Conservation (phyloP, 2,797 vertebrate species). For the Taeniopygia guttata region DNA sequence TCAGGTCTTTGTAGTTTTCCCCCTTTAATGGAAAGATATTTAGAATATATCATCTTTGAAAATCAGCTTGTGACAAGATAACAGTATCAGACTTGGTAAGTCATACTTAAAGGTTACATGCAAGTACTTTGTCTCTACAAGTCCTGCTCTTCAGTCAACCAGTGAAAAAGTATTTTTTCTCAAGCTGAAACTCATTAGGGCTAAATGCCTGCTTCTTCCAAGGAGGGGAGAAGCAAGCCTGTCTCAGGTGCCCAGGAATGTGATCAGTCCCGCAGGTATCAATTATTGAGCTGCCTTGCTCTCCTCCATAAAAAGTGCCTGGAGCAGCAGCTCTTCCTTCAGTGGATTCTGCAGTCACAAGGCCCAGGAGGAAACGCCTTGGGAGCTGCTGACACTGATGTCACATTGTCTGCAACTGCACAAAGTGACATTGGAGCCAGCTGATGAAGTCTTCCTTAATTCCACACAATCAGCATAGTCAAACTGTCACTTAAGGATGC, state of each 20-base stretch:
- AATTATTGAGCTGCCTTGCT: conserved; percentile 76
- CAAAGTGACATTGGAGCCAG: conserved; percentile 45
- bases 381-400: background rate
- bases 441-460: background rate
- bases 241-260: conserved; percentile 75
- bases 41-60: background rate
- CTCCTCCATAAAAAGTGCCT: background rate
- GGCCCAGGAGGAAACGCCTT: background rate
- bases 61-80: background rate
- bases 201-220: background rate
- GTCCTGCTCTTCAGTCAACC: background rate
- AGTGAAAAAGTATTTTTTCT: background rate
- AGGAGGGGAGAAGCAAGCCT: background rate
- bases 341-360: conserved; percentile 5
- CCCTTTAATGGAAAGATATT: background rate
- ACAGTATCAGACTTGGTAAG: background rate
- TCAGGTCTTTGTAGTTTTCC: background rate
- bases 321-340: conserved; percentile 28
- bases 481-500: conserved; percentile 12
- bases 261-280: conserved; percentile 60
- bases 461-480: background rate
- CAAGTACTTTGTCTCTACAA: background rate
- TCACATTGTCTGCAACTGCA: conserved; percentile 41
- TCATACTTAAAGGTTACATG: background rate
- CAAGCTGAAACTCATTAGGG: background rate